Evolutionary conservation across 2,113 vertebrate species (phyloP).

Genomic region (Prunella fulvescens): DNA sequence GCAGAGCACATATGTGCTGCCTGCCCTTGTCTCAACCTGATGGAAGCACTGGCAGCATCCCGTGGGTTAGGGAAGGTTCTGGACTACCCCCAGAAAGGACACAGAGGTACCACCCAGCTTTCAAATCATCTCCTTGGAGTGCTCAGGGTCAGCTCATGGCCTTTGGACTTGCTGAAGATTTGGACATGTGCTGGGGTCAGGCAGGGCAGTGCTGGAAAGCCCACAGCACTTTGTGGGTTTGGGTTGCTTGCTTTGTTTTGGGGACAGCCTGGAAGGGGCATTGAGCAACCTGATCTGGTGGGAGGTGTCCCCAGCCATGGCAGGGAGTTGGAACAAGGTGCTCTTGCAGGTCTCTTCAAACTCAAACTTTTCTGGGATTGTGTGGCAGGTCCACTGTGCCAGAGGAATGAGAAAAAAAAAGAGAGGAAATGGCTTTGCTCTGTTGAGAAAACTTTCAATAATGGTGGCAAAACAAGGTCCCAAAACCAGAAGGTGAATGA

Average conservation of each 20-base stretch:
- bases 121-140: rapidly evolving
- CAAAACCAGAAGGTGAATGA: neutral
- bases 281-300: neutral
- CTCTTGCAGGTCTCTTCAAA: neutral
- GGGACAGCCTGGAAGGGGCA: neutral
- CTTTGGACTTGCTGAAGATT: neutral
- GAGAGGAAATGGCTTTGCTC: neutral
- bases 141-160: neutral
- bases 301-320: neutral
- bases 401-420: neutral
- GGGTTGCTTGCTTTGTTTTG: neutral
- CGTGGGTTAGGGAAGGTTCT: rapidly evolving
- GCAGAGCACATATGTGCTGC: neutral
- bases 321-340: neutral
- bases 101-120: neutral
- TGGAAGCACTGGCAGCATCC: neutral
- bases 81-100: neutral
- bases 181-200: neutral
- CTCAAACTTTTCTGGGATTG: neutral
- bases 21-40: neutral
- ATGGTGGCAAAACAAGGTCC: neutral
- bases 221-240: neutral
- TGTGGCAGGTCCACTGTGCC: neutral
- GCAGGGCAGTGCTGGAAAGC: neutral
- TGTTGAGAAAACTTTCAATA: neutral